Evolutionary conservation across 2,797 vertebrate genomes (phyloP).

Genomic region (Myotis myotis): DNA sequence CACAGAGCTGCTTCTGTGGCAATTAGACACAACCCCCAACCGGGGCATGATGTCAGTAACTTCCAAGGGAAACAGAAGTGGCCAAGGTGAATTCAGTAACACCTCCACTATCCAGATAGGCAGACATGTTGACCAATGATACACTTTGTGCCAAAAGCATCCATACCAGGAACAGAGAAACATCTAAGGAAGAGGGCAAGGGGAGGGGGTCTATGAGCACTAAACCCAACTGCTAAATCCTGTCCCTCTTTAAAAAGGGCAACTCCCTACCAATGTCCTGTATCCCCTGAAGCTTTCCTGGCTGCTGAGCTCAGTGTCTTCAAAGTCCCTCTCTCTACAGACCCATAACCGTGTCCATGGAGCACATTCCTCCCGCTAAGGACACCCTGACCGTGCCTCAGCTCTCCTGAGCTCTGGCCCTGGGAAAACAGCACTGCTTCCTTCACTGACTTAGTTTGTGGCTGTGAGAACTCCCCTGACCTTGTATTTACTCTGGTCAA

Average conservation of each 20-base stretch:
- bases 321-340: neutral
- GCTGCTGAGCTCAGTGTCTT: neutral
- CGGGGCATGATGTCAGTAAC: neutral
- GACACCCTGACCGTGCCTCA: neutral
- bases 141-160: neutral
- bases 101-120: neutral
- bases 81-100: neutral
- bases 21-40: neutral
- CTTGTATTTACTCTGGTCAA: neutral
- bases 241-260: neutral
- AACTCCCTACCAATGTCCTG: neutral
- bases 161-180: neutral
- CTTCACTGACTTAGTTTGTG: neutral
- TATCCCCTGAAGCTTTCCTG: neutral
- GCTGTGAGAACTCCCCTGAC: neutral
- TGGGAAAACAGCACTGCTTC: neutral
- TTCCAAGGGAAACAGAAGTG: neutral
- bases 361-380: fast-evolving
- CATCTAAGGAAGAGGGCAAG: neutral
- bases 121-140: neutral
- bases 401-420: neutral
- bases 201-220: neutral
- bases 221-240: neutral
- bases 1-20: neutral
- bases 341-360: neutral